Evolutionary conservation across 2,888 invertebrate species (phyloP), one percentile per base, ranked within the genome.

Genomic region (Bembecia ichneumoniformis): DNA sequence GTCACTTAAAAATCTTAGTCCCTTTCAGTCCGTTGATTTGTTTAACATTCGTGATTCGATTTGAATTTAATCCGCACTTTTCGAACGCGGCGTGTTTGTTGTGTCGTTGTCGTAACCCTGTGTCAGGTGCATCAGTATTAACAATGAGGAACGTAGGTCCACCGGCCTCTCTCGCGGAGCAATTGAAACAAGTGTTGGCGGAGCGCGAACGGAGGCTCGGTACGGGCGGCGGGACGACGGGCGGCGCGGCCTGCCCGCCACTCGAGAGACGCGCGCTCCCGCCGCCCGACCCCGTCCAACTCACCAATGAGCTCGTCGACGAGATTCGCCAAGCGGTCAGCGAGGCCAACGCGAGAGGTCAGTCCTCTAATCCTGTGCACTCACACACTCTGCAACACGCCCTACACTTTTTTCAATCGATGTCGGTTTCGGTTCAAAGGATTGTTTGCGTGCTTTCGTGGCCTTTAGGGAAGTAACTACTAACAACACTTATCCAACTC

Each of bases 251-350:
- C 14, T 20, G 46, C 47, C 40, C 54, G 46, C 51, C 44, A 49
- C 36, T 46, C 50, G 34, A 52, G 11, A 47, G 20, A 45, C 16
- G 40, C 48, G 47, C 45, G n/a, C 49, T 50, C 46, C 59, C 64
- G 43, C 76, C 86, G 66, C 91, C 89, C 60, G 91, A 90, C 78
- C 87, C 92, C 60, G 91, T 91, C 80, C 91, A 89, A 78, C 92
- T 91, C 69, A 92, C 93, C 66, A 93, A 94, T 83, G 93, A 94
- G 72, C 89, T 96, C 60, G 92, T 95, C 59, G 95, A 95, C 80
- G 95, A 95, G 89, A 95, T 95, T 68, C 90, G 94, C 56, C 94
- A 94, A 79, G 95, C 95, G 63, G 95, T 96, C 66, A 94, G 91
- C 79, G 95, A 95, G 84, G 95, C 95, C 59, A 95, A 94, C 87